These are phyloP conservation scores for Zonotrichia albicollis DNA, from an alignment of 2,797 vertebrate species.

Conservation along the genomic window DNA sequence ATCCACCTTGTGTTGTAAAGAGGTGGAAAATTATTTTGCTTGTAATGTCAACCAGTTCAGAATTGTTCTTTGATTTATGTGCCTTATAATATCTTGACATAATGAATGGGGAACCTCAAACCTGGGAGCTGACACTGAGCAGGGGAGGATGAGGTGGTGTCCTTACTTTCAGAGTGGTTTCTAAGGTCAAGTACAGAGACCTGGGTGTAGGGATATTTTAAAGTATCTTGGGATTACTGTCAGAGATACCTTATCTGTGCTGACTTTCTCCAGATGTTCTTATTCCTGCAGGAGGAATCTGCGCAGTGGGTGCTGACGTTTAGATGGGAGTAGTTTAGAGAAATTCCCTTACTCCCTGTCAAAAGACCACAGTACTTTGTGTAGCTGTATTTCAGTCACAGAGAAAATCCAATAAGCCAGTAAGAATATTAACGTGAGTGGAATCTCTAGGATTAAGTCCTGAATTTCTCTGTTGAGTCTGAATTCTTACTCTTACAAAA, in stretches of 20 bases:
- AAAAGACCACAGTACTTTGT: not conserved
- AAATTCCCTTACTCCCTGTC: not conserved
- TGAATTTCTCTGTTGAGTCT: not conserved
- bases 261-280: not conserved
- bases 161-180: not conserved
- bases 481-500: not conserved
- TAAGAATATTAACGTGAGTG: not conserved
- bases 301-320: not conserved
- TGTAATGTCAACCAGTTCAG: not conserved
- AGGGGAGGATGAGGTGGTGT: not conserved
- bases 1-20: not conserved
- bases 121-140: not conserved
- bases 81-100: not conserved
- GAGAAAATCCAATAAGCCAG: not conserved
- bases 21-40: not conserved
- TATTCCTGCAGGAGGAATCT: not conserved
- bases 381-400: not conserved
- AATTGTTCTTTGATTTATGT: not conserved
- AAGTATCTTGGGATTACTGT: not conserved
- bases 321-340: not conserved
- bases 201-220: not conserved
- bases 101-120: not conserved
- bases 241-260: not conserved
- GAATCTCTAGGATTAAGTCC: not conserved
- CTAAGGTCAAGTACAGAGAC: not conserved